Percentiles rank a stretch among this genome's conserved stretches.
Evolutionary conservation across 1,140 invertebrate species (phyloP).

Genomic region (Lepidurus couesii): DNA sequence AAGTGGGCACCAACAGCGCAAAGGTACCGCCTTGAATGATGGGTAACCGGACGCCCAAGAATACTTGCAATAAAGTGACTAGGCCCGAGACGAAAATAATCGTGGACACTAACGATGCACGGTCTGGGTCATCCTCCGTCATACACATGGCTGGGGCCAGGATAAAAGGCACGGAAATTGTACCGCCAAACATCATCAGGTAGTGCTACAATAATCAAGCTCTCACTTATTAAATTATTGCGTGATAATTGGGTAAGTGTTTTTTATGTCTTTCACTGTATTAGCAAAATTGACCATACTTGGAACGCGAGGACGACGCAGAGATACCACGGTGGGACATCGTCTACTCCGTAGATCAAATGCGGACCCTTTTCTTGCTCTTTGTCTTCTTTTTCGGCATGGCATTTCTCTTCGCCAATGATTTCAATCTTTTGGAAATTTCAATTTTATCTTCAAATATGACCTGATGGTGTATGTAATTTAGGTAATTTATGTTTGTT

Average conservation of each 20-base stretch:
- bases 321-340: conserved; percentile 74
- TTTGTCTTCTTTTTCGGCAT: neutral
- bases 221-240: neutral
- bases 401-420: neutral
- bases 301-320: conserved; percentile 75
- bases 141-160: conserved; percentile 75
- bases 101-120: conserved; percentile 74
- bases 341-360: conserved; percentile 71
- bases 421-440: neutral
- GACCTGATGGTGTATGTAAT: no score
- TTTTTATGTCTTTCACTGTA: no score
- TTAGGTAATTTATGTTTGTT: no score
- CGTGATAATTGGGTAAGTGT: no score
- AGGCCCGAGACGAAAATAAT: conserved; percentile 84
- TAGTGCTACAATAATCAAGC: conserved; percentile 59
- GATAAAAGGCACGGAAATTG: conserved; percentile 77
- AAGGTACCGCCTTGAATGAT: conserved; percentile 75
- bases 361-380: conserved; percentile 37
- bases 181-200: conserved; percentile 79
- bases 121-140: conserved; percentile 66
- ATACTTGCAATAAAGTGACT: conserved; percentile 71
- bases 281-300: conserved; percentile 47
- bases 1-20: conserved; percentile 73
- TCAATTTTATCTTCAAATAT: neutral
- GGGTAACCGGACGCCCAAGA: conserved; percentile 69